phyloP scores from a whole-genome alignment of 2,888 invertebrate species.

The Eupelmus urozonus region DNA sequence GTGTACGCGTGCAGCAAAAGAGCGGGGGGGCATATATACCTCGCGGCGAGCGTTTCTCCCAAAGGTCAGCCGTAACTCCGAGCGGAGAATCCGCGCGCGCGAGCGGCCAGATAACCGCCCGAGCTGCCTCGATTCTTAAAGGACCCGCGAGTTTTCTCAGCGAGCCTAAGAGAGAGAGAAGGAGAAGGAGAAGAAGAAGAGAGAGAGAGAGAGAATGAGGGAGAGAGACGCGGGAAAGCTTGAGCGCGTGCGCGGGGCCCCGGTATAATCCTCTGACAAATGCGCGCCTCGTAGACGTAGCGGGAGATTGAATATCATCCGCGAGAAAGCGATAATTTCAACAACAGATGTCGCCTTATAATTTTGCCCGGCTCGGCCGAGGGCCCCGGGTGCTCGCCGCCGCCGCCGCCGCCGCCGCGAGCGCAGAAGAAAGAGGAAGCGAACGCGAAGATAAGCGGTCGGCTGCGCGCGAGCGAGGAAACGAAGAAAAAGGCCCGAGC shows the following conservation, averaged over 20 bases:
- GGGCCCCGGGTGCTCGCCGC: too few species aligned
- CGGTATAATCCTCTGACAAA: conserved; percentile 57
- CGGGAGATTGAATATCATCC: conserved; percentile 59
- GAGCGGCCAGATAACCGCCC: conserved; percentile 39
- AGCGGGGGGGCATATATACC: background rate
- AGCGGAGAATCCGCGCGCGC: conserved; percentile 37
- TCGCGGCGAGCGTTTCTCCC: conserved; percentile 25
- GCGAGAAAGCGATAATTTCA: conserved; percentile 57
- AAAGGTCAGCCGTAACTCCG: conserved; percentile 48
- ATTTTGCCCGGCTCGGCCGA: conserved; percentile 47
- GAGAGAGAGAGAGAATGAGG: conserved; percentile 1
- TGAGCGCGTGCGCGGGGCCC: conserved; percentile 26
- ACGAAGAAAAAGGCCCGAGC: conserved; percentile 15
- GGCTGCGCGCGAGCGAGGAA: background rate
- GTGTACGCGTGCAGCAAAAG: background rate
- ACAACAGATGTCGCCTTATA: conserved; percentile 59
- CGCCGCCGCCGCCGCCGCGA: too few species aligned
- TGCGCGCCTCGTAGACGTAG: conserved; percentile 34
- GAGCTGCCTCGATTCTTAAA: conserved; percentile 36
- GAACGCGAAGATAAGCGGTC: conserved; percentile 21
- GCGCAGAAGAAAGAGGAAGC: conserved; percentile 27
- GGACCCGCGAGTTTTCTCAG: conserved; percentile 43
- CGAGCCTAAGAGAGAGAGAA: conserved; percentile 14
- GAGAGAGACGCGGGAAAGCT: background rate
- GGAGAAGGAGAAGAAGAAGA: background rate